phyloP scores from a whole-genome alignment of 1,140 invertebrate genomes.

The Halyomorpha halys region DNA sequence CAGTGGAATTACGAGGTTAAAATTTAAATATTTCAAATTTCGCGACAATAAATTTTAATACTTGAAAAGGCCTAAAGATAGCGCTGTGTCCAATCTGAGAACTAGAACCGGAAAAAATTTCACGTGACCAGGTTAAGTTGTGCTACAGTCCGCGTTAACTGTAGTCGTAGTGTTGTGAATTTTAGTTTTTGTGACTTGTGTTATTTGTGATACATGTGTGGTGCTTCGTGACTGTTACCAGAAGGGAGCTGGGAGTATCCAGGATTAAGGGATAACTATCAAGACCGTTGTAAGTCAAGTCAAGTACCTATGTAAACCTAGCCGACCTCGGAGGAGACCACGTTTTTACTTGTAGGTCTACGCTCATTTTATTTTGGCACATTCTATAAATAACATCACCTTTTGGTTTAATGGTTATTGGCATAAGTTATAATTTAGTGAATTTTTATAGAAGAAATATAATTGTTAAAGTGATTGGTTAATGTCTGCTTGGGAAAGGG shows the following conservation, averaged over 20 bases:
- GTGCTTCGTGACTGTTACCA: background rate
- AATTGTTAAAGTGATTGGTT: background rate
- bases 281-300: background rate
- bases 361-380: conserved; percentile 8
- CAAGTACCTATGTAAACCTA: conserved; percentile 3
- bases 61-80: background rate
- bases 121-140: conserved; percentile 16
- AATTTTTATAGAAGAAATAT: background rate
- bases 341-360: conserved; percentile 8
- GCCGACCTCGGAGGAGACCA: conserved; percentile 13
- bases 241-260: background rate
- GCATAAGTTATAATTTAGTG: background rate
- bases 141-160: background rate
- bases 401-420: conserved; percentile 7
- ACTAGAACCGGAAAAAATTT: conserved; percentile 15
- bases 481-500: background rate
- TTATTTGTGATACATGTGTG: background rate
- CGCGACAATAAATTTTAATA: too few species aligned
- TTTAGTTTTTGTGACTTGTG: background rate
- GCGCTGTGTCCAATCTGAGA: background rate
- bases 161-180: background rate
- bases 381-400: conserved; percentile 17
- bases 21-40: too few species aligned
- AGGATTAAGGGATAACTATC: background rate
- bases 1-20: too few species aligned